Evolutionary conservation across 2,113 vertebrate genomes (phyloP), one percentile per base, ranked within the genome.

Genomic region (Centropristis striata): DNA sequence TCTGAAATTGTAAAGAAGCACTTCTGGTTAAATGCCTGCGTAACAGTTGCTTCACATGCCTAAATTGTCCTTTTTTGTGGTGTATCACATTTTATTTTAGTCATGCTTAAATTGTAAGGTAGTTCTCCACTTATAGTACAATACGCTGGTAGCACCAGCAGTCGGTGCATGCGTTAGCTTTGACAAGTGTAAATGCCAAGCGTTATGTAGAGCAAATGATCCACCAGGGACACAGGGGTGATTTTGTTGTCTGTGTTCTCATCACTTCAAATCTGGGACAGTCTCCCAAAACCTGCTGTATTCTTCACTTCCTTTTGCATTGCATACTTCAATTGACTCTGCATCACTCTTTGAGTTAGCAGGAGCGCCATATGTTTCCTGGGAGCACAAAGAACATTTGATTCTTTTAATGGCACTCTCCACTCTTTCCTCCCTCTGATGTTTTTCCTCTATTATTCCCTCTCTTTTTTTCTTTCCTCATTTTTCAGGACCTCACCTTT

Each of bases 311-410:
- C 66, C 50, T 81, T 50, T 73, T 58, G 50, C 67, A 20, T 1
- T 4, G 16, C 44, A 20, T 0, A 79, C 88, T 81, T 87, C 86
- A 85, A 44, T 60, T 39, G 79, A 58, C 59, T 68, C 27, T 4
- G 51, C 66, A 13, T 51, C 47, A 1, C 69, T 78, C 86, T 92
- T 90, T 92, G 86, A 92, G 85, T 90, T 90, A 88, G 83, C 58
- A 50, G 79, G 25, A 71, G 86, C 57, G 39, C 89, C 89, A 88
- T 91, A 87, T 89, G 87, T 73, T 89, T 81, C 68, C 58, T 70
- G 71, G 59, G 63, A 85, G 67, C 81, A 89, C 85, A 88, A 88
- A 88, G 82, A 82, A 61, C 67, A 73, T 86, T 69, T 76, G 66
- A 78, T 80, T 72, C 39, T 78, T 85, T 85, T 86, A 78, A 84